phyloP scores from a whole-genome alignment of 2,888 invertebrate species.

The Caenorhabditis drosophilae region DNA sequence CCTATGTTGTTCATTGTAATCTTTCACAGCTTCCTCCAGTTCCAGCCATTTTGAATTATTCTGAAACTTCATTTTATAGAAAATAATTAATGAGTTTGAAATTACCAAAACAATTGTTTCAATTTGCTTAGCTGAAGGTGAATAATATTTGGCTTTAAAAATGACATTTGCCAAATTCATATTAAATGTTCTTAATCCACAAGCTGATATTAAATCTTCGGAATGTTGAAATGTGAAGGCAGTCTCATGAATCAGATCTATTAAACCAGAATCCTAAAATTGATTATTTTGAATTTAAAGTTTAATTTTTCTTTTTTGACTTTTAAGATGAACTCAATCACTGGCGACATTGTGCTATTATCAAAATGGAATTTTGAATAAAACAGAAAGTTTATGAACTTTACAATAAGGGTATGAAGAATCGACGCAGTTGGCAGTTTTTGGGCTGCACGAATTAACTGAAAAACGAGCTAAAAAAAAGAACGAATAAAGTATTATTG shows the following conservation, averaged over 20 bases:
- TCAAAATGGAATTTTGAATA: conserved; percentile 22
- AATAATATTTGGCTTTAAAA: conserved; percentile 3
- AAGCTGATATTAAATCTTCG: conserved; percentile 9
- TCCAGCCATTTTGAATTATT: conserved; percentile 14
- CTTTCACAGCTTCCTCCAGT: conserved; percentile 13
- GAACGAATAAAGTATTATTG: not conserved
- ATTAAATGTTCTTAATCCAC: conserved; percentile 38
- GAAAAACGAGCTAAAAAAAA: conserved; percentile 10
- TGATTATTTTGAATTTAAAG: not conserved
- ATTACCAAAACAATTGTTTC: conserved; percentile 9
- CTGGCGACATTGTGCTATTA: conserved; percentile 31
- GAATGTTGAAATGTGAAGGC: conserved; percentile 16
- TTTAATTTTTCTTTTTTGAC: conserved; percentile 6
- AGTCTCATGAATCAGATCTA: conserved; percentile 24
- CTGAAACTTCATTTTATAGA: not conserved
- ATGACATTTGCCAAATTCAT: conserved; percentile 34
- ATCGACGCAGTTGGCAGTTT: conserved; percentile 39
- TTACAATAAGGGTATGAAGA: conserved; percentile 45
- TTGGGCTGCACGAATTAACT: conserved; percentile 42
- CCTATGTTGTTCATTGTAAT: conserved; percentile 8
- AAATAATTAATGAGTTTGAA: not conserved
- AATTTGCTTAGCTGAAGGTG: not conserved
- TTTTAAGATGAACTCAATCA: conserved; percentile 41
- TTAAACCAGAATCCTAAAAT: conserved; percentile 12
- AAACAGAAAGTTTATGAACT: conserved; percentile 40